These are phyloP conservation scores for Onychostruthus taczanowskii DNA, from an alignment of 2,113 vertebrate genomes.

Conservation along the genomic window DNA sequence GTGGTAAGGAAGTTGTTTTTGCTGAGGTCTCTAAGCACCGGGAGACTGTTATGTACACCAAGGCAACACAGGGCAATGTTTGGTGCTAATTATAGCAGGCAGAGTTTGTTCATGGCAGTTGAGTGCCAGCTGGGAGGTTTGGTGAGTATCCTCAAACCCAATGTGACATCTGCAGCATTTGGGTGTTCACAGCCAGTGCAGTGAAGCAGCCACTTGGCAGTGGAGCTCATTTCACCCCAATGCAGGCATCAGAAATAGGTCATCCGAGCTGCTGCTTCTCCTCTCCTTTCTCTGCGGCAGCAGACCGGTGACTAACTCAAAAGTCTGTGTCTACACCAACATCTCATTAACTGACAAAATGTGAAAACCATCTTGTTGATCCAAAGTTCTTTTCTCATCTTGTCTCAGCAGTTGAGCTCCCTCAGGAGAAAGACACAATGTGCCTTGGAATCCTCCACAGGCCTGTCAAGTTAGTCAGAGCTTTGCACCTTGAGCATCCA, in stretches of 20 bases:
- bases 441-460: neutral
- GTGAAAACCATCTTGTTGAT: neutral
- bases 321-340: neutral
- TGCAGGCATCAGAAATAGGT: neutral
- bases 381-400: neutral
- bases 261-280: neutral
- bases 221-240: neutral
- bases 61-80: neutral
- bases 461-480: neutral
- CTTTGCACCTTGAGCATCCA: neutral
- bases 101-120: neutral
- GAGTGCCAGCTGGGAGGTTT: neutral
- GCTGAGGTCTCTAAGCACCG: neutral
- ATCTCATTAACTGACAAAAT: neutral
- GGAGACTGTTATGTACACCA: neutral
- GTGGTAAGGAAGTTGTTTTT: neutral
- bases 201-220: neutral
- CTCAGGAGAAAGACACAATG: neutral
- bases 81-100: neutral
- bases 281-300: fast-evolving
- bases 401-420: neutral
- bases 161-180: neutral
- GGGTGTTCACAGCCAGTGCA: neutral
- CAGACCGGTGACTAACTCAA: neutral
- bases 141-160: neutral